phyloP scores from a whole-genome alignment of 2,888 invertebrate genomes.

The Ochropleura plecta region DNA sequence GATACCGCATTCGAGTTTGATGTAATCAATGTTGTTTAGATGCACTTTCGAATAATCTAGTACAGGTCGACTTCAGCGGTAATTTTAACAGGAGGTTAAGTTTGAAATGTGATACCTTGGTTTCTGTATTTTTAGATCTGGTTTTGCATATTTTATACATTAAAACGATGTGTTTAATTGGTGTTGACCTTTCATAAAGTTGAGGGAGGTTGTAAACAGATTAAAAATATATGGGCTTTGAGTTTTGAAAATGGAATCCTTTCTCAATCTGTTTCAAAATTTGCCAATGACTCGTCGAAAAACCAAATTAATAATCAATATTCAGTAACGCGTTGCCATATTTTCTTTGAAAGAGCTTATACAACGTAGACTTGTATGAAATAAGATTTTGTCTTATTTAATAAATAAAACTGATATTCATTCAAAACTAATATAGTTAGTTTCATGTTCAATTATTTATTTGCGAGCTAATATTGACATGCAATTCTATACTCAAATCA shows the following conservation, averaged over 20 bases:
- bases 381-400: no score
- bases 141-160: slow-evolving; percentile 32
- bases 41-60: slow-evolving; percentile 64
- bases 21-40: slow-evolving; percentile 74
- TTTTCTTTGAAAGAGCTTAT: no score
- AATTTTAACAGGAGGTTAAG: slow-evolving; percentile 59
- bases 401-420: no score
- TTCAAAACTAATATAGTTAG: no score
- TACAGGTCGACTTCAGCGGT: slow-evolving; percentile 50
- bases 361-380: no score
- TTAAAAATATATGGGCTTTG: background rate
- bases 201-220: background rate
- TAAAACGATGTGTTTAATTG: background rate
- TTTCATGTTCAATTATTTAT: no score
- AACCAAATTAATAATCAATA: background rate
- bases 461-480: no score
- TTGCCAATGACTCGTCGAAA: background rate
- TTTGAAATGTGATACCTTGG: slow-evolving; percentile 42
- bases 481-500: background rate
- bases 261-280: background rate
- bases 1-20: slow-evolving; percentile 78
- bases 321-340: no score
- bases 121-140: slow-evolving; percentile 12
- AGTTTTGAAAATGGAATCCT: background rate
- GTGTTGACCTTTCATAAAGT: background rate